Percentiles rank a stretch among this genome's conserved stretches.
Evolutionary conservation across 2,113 vertebrate species (phyloP).

Genomic region (Globicephala melas): DNA sequence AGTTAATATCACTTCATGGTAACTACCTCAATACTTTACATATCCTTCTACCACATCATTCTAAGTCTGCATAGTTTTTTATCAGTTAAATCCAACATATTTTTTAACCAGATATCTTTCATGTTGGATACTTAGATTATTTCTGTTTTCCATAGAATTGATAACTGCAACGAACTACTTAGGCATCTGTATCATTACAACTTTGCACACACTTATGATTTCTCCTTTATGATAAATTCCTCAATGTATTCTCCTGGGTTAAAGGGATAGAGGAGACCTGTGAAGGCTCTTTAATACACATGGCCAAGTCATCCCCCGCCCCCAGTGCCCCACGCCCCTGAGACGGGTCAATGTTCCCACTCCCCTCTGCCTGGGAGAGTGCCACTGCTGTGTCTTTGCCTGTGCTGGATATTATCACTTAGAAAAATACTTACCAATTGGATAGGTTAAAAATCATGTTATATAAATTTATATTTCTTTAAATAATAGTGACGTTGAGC

Average conservation of each 20-base stretch:
- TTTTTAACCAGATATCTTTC: background rate
- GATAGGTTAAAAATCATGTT: background rate
- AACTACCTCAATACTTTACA: background rate
- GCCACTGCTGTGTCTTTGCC: background rate
- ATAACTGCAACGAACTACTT: background rate
- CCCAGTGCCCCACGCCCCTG: accelerated
- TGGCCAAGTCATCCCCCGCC: background rate
- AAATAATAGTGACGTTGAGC: background rate
- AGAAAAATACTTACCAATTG: background rate
- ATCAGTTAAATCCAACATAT: background rate
- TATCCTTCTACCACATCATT: background rate
- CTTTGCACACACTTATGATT: background rate
- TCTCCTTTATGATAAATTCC: background rate
- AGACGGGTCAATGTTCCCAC: background rate
- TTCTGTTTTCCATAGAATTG: background rate
- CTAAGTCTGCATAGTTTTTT: background rate
- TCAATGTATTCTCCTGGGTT: background rate
- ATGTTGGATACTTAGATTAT: background rate
- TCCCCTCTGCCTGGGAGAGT: background rate
- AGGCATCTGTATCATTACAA: background rate
- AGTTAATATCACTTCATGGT: background rate
- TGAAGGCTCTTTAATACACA: background rate
- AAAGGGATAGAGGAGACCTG: background rate
- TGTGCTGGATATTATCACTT: background rate
- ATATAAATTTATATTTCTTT: slow-evolving; percentile 1